These are phyloP conservation scores for Seriola aureovittata DNA, from an alignment of 2,113 vertebrate genomes.

Conservation along the genomic window DNA sequence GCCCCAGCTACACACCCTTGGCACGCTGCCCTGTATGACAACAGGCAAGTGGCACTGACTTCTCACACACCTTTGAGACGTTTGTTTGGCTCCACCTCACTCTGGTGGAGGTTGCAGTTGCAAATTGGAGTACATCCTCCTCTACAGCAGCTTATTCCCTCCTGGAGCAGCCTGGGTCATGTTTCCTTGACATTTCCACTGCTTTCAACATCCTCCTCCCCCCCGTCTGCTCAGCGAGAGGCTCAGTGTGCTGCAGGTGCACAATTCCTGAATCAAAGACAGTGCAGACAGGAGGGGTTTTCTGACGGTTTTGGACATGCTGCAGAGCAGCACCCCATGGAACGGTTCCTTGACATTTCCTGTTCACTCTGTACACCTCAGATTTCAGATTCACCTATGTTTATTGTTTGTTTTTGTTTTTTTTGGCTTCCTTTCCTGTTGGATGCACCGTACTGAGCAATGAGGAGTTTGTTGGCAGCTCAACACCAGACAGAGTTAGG, in stretches of 20 bases:
- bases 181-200: slow-evolving; percentile 65
- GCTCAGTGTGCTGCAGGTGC: slow-evolving; percentile 51
- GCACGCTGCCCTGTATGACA: slow-evolving; percentile 31
- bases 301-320: slow-evolving; percentile 43
- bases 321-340: slow-evolving; percentile 29
- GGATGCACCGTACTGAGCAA: slow-evolving; percentile 51
- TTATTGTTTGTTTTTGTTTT: not conserved
- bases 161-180: slow-evolving; percentile 49
- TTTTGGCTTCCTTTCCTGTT: slow-evolving; percentile 47
- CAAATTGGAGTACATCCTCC: slow-evolving; percentile 64
- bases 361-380: slow-evolving; percentile 51
- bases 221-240: slow-evolving; percentile 21
- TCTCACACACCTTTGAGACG: slow-evolving; percentile 22
- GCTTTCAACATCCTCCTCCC: slow-evolving; percentile 41
- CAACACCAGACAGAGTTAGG: slow-evolving; percentile 34
- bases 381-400: slow-evolving; percentile 48
- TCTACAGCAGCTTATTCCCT: slow-evolving; percentile 53
- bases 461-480: slow-evolving; percentile 50
- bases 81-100: slow-evolving; percentile 46
- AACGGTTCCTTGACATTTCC: slow-evolving; percentile 59
- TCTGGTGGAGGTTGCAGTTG: slow-evolving; percentile 59
- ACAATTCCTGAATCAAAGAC: slow-evolving; percentile 47
- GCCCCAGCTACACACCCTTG: slow-evolving; percentile 3
- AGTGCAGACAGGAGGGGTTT: not conserved
- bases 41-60: slow-evolving; percentile 16